Percentiles rank a stretch among this genome's conserved stretches.
These are phyloP conservation scores for Cosmopolites sordidus DNA, from an alignment of 2,888 invertebrate species.

Conservation along the genomic window DNA sequence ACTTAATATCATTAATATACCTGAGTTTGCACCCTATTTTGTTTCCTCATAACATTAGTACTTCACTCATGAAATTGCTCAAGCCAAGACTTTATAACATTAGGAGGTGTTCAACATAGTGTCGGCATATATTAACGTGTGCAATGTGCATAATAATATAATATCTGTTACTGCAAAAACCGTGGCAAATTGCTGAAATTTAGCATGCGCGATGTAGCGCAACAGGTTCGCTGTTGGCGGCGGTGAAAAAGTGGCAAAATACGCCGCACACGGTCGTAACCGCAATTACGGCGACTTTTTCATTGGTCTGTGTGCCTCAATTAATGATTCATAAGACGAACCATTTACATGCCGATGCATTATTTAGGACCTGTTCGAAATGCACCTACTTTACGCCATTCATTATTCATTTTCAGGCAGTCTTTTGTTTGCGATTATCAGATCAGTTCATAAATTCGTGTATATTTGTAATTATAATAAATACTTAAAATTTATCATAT, in stretches of 20 bases:
- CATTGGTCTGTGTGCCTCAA: slow-evolving; percentile 7
- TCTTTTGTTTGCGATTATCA: no score
- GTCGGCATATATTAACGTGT: background rate
- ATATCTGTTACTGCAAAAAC: background rate
- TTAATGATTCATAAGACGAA: slow-evolving; percentile 18
- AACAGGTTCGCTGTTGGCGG: slow-evolving; percentile 3
- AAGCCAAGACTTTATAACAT: background rate
- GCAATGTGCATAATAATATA: background rate
- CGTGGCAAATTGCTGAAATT: slow-evolving; percentile 7
- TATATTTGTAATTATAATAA: no score
- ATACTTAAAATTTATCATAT: no score
- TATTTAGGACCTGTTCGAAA: slow-evolving; percentile 2
- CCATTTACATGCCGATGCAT: slow-evolving; percentile 9
- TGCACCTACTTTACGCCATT: no score
- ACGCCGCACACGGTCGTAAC: slow-evolving; percentile 8
- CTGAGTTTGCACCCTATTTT: no score
- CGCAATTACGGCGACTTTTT: slow-evolving; percentile 11
- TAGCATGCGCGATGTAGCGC: slow-evolving; percentile 5
- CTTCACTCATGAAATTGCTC: no score
- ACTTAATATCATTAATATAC: no score
- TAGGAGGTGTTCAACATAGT: background rate
- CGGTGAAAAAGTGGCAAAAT: slow-evolving; percentile 4
- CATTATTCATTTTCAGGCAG: no score
- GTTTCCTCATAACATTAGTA: no score
- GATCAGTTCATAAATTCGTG: no score